Percentiles rank a stretch among this genome's conserved stretches.
Conservation (phyloP, 2,113 vertebrate genomes). For the Xiphorhynchus elegans region DNA sequence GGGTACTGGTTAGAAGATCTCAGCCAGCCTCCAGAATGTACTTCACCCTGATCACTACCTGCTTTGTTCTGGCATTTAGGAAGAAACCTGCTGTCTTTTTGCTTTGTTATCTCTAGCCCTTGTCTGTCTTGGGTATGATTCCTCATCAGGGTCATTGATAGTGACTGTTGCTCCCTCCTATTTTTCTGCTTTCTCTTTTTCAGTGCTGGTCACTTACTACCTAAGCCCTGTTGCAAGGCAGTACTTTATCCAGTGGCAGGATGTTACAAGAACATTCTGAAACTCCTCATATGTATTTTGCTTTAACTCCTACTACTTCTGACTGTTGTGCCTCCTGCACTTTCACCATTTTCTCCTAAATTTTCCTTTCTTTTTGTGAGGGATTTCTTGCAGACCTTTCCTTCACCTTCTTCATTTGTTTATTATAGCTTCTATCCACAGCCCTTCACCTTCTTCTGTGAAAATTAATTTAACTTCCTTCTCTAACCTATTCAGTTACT, state of each 20-base stretch:
- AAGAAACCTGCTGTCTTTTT: not conserved
- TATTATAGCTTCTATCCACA: not conserved
- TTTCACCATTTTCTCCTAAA: not conserved
- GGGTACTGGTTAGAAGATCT: not conserved
- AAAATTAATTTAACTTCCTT: not conserved
- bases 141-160: not conserved
- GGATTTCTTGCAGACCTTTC: not conserved
- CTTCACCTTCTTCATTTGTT: not conserved
- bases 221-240: not conserved
- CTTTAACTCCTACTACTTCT: not conserved
- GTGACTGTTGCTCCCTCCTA: not conserved
- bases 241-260: not conserved
- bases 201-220: not conserved
- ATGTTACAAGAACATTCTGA: not conserved
- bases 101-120: not conserved
- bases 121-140: not conserved
- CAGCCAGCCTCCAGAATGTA: not conserved
- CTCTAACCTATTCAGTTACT: not conserved
- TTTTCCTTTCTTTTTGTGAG: not conserved
- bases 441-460: not conserved
- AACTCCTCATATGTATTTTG: not conserved
- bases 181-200: not conserved
- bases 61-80: not conserved
- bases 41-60: not conserved
- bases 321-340: not conserved